Evolutionary conservation across 2,113 vertebrate genomes (phyloP), one percentile per base, ranked within the genome.

Genomic region (Malurus alboscapulatus): DNA sequence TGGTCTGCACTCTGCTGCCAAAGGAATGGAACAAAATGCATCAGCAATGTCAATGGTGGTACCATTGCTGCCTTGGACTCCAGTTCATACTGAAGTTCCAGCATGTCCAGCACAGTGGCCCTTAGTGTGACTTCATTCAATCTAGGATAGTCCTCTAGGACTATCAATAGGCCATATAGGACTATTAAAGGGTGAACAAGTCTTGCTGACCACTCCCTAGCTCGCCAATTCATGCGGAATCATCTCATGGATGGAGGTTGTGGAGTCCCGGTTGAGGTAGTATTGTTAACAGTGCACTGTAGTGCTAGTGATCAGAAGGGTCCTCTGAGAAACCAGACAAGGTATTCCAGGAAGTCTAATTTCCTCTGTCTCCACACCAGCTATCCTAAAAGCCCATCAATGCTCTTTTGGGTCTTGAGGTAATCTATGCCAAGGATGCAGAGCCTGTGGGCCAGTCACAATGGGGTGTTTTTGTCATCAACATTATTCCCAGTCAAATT

Each of bases 191-290:
- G 18, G 12, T 45, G 38, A 77, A 32, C 0, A 0, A 10, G 15
- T 54, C 47, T 38, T 62, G 40, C 18, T 69, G 55, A 45, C 22
- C 73, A 69, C 3, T 61, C n/a, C n/a, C 24, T 54, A 24, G n/a
- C 47, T 69, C 40, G n/a, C 24, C 15, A 61, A 15, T 53, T 69
- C 55, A 54, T 1, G 20, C 22, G 47, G 0, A 87, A 69, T 54
- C 15, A 78, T n/a, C 47, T 61, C 38, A 54, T 17, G 27, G 32
- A 45, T 2, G 9, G 27, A 38, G 27, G 47, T 40, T 17, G 26
- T 4, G 9, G 17, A 53, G 7, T 32, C 17, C 26, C 1, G 0
- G 13, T 14, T 1, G 2, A 26, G 12, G 25, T 2, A 0, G 21
- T 19, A 53, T 13, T 53, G 36, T 30, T 0, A 0, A 21, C 2